Base-by-base conservation (phyloP, 2,888 invertebrate species). In the Trissolcus japonicus region DNA sequence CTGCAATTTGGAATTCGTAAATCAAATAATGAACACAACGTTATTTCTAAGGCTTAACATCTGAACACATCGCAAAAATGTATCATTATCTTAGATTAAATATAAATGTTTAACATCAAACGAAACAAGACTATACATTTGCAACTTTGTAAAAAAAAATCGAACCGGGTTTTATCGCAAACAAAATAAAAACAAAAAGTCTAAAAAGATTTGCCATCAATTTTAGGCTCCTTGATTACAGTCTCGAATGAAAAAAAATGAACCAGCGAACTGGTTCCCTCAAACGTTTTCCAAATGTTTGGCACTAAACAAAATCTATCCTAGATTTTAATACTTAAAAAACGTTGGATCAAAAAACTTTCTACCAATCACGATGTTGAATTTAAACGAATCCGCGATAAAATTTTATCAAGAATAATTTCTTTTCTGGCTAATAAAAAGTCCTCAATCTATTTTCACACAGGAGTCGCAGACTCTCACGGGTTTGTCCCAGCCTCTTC, bases 391-490 rank as follows among this genome's bases (percentile, higher is more conserved):
- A 54, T n/a, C 4, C 13, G 11, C 35, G 9, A 35, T 35, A 35
- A 35, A 35, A 35, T 35, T 35, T 54, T 35, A 17, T 19, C 17
- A 51, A 51, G 19, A 51, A 51, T 13, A 17, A 21, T 11, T 51
- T 19, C 9, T 21, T 6, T 40, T 35, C 7, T 56, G 16, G 16
- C 9, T 13, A 46, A 6, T 54, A 54, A n/a, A 54, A 16, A 59
- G 61, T 43, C 57, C 19, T 83, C 35, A 87, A 62, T 85, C 84
- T 53, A 85, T 81, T 82, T 83, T 90, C 80, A 83, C 92, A 84
- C 95, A 95, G 60, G 90, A 88, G 82, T 94, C 93, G 87, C 95
- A 96, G 1, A 95, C 94, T 57, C 95, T 90, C 3, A 94, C 95
- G 4, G 93, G 92, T 54, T 90, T 89, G 6, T 90, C 90, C 95